A percentile compares a stretch with the other conserved stretches of the same genome.
phyloP scores from a whole-genome alignment of 2,797 vertebrate genomes.

The Enteromius treurensis region DNA sequence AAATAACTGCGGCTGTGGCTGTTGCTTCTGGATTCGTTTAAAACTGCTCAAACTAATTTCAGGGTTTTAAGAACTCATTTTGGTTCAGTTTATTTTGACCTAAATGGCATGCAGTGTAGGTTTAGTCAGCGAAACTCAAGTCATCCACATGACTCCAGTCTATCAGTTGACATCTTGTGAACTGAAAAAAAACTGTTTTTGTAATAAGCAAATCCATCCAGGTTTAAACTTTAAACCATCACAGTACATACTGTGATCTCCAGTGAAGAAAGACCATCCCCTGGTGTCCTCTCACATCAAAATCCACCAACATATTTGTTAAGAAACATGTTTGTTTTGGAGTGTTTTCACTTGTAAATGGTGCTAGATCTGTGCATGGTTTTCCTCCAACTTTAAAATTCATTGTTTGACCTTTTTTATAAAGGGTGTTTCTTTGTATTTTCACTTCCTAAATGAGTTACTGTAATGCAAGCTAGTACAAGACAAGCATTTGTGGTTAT shows the following conservation, averaged over 20 bases:
- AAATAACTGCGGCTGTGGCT: background rate
- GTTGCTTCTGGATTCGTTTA: constrained; percentile 8
- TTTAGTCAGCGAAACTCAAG: background rate
- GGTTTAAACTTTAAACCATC: background rate
- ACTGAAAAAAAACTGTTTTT: background rate
- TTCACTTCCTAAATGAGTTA: too few relatives aligned
- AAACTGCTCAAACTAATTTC: background rate
- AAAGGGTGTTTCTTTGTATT: too few relatives aligned
- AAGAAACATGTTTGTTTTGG: background rate
- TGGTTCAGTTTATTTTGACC: background rate
- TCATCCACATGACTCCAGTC: background rate
- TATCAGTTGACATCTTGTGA: background rate
- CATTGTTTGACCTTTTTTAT: too few relatives aligned
- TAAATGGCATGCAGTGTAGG: background rate
- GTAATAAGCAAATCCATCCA: background rate
- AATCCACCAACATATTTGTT: background rate
- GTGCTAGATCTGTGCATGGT: background rate
- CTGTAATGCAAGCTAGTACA: too few relatives aligned
- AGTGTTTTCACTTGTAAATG: background rate
- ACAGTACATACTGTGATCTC: background rate
- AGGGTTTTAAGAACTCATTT: background rate
- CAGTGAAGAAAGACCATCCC: too few relatives aligned
- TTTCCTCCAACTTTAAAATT: too few relatives aligned
- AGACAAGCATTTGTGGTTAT: too few relatives aligned
- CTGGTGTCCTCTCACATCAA: too few relatives aligned